Conservation (phyloP, 2,113 vertebrate species). For the Orthonyx spaldingii region DNA sequence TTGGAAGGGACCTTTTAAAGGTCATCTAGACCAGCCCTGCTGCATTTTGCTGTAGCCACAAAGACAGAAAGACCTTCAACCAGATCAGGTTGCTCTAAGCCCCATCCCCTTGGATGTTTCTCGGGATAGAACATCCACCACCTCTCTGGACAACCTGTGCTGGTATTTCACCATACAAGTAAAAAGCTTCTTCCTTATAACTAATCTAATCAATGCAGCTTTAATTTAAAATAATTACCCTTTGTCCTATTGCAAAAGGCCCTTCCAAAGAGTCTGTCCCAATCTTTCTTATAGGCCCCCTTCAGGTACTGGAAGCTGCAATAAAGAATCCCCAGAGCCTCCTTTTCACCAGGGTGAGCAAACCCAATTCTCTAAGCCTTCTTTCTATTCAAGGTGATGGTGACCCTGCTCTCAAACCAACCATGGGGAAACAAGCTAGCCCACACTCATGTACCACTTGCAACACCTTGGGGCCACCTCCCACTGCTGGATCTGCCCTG, state of each 20-base stretch:
- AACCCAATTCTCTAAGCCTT: background rate
- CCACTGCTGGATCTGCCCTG: background rate
- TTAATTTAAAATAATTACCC: background rate
- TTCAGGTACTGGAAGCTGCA: background rate
- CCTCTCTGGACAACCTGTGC: background rate
- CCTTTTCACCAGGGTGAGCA: background rate
- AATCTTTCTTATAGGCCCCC: background rate
- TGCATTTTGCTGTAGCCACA: background rate
- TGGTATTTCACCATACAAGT: background rate
- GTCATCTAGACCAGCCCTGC: background rate
- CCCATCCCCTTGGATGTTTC: background rate
- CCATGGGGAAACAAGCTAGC: background rate
- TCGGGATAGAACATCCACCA: background rate
- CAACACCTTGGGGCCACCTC: rapidly evolving
- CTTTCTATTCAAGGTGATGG: background rate
- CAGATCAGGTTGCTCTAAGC: background rate
- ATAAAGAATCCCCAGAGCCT: background rate
- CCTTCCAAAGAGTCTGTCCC: background rate
- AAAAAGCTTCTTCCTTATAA: background rate
- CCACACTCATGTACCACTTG: background rate
- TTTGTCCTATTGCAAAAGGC: background rate
- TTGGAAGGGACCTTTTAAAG: background rate
- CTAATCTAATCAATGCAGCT: background rate
- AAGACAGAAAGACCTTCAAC: background rate
- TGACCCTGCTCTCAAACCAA: background rate